phyloP scores from a whole-genome alignment of 1,140 invertebrate genomes.

The Lethrus apterus region DNA sequence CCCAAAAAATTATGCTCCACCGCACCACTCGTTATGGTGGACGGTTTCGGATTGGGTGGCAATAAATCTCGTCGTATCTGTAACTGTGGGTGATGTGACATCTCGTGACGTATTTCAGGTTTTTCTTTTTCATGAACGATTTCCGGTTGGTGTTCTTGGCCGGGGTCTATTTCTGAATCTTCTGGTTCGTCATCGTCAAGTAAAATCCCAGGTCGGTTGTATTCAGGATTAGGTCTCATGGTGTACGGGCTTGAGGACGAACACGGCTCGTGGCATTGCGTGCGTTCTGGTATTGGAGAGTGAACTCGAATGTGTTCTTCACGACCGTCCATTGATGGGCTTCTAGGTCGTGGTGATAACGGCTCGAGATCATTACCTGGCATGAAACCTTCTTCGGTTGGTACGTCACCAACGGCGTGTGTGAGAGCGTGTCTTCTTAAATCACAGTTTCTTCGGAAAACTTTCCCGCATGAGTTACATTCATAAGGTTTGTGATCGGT shows the following conservation, averaged over 20 bases:
- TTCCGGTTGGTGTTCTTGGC: constrained; percentile 47
- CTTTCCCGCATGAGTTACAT: constrained; percentile 83
- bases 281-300: constrained; percentile 45
- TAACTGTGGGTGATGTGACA: constrained; percentile 49
- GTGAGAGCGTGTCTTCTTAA: constrained; percentile 75
- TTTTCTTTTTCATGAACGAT: constrained; percentile 41
- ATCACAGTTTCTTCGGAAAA: constrained; percentile 80
- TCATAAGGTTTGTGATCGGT: constrained; percentile 93
- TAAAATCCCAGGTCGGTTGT: constrained; percentile 25
- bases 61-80: constrained; percentile 66
- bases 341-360: constrained; percentile 38
- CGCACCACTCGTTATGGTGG: constrained; percentile 40
- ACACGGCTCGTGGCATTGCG: constrained; percentile 55
- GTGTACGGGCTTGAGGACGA: constrained; percentile 55
- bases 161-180: constrained; percentile 47
- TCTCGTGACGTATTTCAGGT: constrained; percentile 33
- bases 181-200: constrained; percentile 33
- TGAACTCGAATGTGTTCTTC: constrained; percentile 36
- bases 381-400: constrained; percentile 53
- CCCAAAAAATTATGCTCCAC: constrained; percentile 28
- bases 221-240: constrained; percentile 52
- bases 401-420: constrained; percentile 75
- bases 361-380: constrained; percentile 47
- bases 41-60: constrained; percentile 40
- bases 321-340: constrained; percentile 34